Percentiles rank a stretch among this genome's conserved stretches.
phyloP scores from a whole-genome alignment of 2,797 vertebrate genomes.

The Otolemur crassicaudatus region DNA sequence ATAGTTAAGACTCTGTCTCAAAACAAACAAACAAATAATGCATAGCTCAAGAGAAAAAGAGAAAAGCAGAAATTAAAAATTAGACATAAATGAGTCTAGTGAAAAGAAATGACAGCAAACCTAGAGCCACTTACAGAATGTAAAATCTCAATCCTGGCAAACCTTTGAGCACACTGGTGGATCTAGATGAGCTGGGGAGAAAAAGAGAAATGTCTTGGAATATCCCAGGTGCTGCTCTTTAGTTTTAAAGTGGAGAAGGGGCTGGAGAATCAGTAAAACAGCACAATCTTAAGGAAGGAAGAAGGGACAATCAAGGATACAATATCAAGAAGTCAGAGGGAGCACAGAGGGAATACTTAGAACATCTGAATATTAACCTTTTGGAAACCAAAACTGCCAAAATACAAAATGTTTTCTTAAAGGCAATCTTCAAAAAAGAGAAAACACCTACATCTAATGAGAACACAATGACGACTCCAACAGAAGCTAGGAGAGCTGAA shows the following conservation, averaged over 20 bases:
- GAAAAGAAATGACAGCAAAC: background rate
- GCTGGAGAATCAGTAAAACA: background rate
- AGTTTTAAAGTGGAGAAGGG: background rate
- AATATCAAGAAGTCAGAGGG: background rate
- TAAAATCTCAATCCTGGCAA: background rate
- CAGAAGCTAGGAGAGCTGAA: background rate
- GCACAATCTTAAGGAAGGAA: background rate
- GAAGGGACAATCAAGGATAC: background rate
- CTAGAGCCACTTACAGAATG: background rate
- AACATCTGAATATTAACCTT: background rate
- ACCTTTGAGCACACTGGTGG: background rate
- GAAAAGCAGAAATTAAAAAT: conserved; percentile 14
- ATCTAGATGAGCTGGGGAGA: no score
- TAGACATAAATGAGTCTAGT: background rate
- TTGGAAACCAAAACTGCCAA: background rate
- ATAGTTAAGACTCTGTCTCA: no score
- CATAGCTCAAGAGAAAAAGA: background rate
- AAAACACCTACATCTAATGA: background rate
- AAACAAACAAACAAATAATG: no score
- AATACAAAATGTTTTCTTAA: background rate
- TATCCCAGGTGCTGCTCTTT: background rate
- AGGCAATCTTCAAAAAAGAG: background rate
- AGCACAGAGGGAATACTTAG: background rate
- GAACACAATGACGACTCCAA: background rate
- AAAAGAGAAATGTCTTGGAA: background rate